Evolutionary conservation across 2,888 invertebrate species (phyloP).

Genomic region (Pachymerium ferrugineum): DNA sequence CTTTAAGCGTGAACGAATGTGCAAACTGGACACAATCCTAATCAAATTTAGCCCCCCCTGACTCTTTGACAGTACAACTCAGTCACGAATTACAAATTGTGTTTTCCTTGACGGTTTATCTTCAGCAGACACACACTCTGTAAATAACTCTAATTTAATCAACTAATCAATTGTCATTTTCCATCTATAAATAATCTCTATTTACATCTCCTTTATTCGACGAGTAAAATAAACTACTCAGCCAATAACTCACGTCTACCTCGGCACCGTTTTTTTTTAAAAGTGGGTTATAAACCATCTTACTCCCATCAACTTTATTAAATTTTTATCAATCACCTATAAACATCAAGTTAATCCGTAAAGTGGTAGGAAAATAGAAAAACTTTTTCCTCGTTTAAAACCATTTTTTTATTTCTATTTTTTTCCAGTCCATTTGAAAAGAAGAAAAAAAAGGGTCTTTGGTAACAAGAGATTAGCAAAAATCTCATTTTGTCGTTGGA

Average conservation of each 20-base stretch:
- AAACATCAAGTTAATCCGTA: too few relatives aligned
- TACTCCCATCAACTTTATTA: too few relatives aligned
- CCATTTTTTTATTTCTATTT: not conserved
- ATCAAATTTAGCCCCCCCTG: not conserved
- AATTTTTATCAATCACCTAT: too few relatives aligned
- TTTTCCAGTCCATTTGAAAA: not conserved
- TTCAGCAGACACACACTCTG: not conserved
- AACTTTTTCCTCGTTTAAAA: not conserved
- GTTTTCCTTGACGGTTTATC: slow-evolving; percentile 1
- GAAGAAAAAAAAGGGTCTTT: not conserved
- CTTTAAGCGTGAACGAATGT: not conserved
- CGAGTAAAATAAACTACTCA: too few relatives aligned
- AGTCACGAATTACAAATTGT: slow-evolving; percentile 21
- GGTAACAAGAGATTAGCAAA: slow-evolving; percentile 12
- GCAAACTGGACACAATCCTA: slow-evolving; percentile 14
- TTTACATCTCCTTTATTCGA: too few relatives aligned
- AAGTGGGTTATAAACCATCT: too few relatives aligned
- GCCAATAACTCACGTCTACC: too few relatives aligned
- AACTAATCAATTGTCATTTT: not conserved
- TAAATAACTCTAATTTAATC: not conserved
- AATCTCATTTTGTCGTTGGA: slow-evolving; percentile 16
- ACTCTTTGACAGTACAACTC: slow-evolving; percentile 6
- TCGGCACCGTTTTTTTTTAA: too few relatives aligned
- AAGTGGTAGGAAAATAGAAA: too few relatives aligned
- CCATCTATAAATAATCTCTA: too few relatives aligned